Base-by-base conservation (phyloP, 2,888 invertebrate species). In the Ormyrus labotus region DNA sequence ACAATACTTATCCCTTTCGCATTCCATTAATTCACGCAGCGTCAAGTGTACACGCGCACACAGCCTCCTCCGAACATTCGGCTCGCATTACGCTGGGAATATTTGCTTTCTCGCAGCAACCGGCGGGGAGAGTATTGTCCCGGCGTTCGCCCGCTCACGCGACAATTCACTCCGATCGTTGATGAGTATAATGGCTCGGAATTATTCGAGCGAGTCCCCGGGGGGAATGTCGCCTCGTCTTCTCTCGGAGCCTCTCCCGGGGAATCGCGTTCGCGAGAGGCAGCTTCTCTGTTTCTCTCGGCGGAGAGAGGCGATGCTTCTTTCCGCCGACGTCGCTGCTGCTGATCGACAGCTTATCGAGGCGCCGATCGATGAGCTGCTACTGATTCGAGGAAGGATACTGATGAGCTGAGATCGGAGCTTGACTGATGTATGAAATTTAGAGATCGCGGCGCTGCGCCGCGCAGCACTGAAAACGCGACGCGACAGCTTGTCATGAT, bases 101-200 rank as follows among this genome's bases (percentile, higher is more conserved):
- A 50, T 70, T 70, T 48, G 58, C 70, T 57, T 11, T n/a, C 7
- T 11, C 5, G 7, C 69, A 55, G 10, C 69, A 45, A n/a, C 47
- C 69, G 47, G 4, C 55, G 68, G 45, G 55, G 19, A 4, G 55
- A 68, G 50, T 34, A 68, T 68, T 55, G 53, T 10, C 45, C 53
- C 68, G 13, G n/a, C 9, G 61, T 10, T 9, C 10, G 10, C 34
- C 19, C 13, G 53, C 10, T 53, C 63, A 7, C n/a, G 50, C 13
- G 13, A 19, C 19, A 19, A 19, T 34, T 48, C 11, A 45, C 57
- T 69, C 53, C 65, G 8, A 57, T 47, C 72, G 7, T 53, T 63
- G 72, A 72, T 72, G 53, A 63, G 63, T 57, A 69, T 72, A 72
- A 72, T 72, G 45, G 53, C 72, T 53, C 10, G 63, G 72, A 72